Percentiles rank a stretch among this genome's conserved stretches.
Evolutionary conservation across 2,113 vertebrate genomes (phyloP).

Genomic region (Picathartes gymnocephalus): DNA sequence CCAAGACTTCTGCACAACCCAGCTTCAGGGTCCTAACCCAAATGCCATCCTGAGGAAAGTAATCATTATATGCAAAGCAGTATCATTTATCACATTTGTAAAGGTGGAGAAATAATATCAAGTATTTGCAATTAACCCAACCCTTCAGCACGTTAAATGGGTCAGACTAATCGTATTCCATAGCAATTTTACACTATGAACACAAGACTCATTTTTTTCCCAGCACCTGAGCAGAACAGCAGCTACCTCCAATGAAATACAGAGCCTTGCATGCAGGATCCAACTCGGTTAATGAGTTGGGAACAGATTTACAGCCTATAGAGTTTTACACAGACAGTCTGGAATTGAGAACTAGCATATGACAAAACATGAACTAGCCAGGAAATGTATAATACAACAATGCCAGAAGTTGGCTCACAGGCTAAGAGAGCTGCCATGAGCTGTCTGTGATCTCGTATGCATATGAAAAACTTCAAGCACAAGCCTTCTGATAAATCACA

Average conservation of each 20-base stretch:
- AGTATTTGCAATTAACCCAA: slow-evolving; percentile 23
- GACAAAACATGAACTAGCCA: background rate
- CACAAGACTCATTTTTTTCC: background rate
- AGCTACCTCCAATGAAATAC: background rate
- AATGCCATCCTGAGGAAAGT: background rate
- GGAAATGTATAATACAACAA: background rate
- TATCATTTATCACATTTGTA: slow-evolving; percentile 34
- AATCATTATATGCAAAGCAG: background rate
- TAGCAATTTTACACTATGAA: background rate
- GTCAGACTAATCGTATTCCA: background rate
- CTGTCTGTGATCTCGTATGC: background rate
- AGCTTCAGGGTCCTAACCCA: background rate
- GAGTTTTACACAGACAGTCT: background rate
- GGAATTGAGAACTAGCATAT: background rate
- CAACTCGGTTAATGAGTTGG: background rate
- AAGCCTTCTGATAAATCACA: background rate
- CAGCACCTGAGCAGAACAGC: background rate
- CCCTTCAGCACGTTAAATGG: background rate
- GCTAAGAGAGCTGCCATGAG: background rate
- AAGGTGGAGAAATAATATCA: background rate
- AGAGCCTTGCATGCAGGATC: background rate
- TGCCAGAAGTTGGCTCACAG: background rate
- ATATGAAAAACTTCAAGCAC: background rate
- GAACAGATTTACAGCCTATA: background rate
- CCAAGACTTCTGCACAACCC: background rate